These are phyloP conservation scores for Chymomyza amoena DNA, from an alignment of 2,888 invertebrate genomes.

Conservation along the genomic window DNA sequence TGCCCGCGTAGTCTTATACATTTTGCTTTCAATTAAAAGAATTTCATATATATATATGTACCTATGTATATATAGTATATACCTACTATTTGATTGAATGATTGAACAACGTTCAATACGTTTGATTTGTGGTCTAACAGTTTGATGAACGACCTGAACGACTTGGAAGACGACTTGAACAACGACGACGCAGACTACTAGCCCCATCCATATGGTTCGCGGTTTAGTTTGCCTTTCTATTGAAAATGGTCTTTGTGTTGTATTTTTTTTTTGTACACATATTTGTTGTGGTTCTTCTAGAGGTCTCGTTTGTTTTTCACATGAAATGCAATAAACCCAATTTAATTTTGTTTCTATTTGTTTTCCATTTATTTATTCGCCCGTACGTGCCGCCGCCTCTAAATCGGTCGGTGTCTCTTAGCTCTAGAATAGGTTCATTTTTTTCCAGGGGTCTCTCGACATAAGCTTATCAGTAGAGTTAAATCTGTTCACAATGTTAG, in stretches of 20 bases:
- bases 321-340: conserved; percentile 70
- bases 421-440: background rate
- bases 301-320: conserved; percentile 59
- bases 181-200: background rate
- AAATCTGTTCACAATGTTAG: conserved; percentile 39
- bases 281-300: conserved; percentile 10
- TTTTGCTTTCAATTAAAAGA: too few species aligned
- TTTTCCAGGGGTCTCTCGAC: background rate
- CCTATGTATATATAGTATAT: background rate
- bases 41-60: too few species aligned
- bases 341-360: conserved; percentile 68
- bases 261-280: background rate
- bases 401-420: background rate
- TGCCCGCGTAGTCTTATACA: too few species aligned
- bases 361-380: conserved; percentile 60
- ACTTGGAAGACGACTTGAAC: background rate
- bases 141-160: conserved; percentile 29
- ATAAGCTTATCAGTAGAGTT: conserved; percentile 45
- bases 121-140: conserved; percentile 43
- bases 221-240: background rate
- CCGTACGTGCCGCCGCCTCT: conserved; percentile 35
- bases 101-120: conserved; percentile 15
- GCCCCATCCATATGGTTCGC: background rate
- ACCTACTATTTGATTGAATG: conserved; percentile 33
- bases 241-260: background rate